Evolutionary conservation across 2,113 vertebrate species (phyloP).

Genomic region (Ammospiza nelsoni): DNA sequence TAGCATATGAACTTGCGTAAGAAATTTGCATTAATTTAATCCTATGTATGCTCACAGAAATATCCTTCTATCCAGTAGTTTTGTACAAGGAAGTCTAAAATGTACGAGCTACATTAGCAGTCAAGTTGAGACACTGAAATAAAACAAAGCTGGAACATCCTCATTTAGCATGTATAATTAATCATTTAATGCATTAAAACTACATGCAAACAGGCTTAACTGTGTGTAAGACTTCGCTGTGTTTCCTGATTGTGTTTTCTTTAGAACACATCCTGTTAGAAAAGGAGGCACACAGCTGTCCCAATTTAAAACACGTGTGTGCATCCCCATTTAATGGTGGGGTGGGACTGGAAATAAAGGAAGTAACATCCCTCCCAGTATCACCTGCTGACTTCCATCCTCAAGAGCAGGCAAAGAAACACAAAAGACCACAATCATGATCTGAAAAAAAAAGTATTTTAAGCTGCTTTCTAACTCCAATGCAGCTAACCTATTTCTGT

Average conservation of each 20-base stretch:
- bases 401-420: neutral
- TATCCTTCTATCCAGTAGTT: neutral
- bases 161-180: neutral
- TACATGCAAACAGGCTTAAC: neutral
- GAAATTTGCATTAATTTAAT: constrained; percentile 27
- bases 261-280: neutral
- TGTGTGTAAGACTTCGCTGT: neutral
- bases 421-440: neutral
- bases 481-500: neutral
- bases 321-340: neutral
- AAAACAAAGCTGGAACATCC: neutral
- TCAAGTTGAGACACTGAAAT: neutral
- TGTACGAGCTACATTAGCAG: rapidly evolving
- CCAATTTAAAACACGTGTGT: neutral
- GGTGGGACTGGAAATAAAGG: neutral
- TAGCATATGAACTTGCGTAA: neutral
- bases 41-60: neutral
- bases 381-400: constrained; percentile 1
- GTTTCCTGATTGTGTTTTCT: neutral
- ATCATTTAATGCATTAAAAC: neutral
- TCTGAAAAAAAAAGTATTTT: neutral
- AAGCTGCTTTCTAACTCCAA: neutral
- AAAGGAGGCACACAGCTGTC: neutral
- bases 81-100: neutral
- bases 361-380: neutral